Percentiles rank a stretch among this genome's conserved stretches.
phyloP scores from a whole-genome alignment of 2,113 vertebrate genomes.

The Xyliphius kryptos region DNA sequence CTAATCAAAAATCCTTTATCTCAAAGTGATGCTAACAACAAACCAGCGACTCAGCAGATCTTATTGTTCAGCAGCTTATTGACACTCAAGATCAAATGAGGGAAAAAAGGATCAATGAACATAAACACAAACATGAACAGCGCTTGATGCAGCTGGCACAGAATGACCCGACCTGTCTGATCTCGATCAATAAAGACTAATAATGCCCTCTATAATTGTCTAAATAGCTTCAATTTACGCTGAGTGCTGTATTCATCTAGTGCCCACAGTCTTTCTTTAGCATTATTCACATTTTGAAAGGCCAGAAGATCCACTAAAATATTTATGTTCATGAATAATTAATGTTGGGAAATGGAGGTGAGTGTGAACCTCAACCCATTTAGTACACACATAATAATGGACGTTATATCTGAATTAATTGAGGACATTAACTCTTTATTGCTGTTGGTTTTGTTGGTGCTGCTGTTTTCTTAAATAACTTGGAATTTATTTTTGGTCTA shows the following conservation, averaged over 20 bases:
- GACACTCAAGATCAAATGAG: neutral
- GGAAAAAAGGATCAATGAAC: too few species aligned
- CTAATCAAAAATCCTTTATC: conserved; percentile 6
- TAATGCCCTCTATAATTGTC: neutral
- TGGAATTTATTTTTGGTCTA: conserved; percentile 39
- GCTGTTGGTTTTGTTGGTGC: conserved; percentile 5
- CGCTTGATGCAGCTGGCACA: neutral
- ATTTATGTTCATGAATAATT: conserved; percentile 65
- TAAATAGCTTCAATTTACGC: neutral
- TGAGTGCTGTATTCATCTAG: neutral
- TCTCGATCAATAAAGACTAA: neutral
- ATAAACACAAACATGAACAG: neutral
- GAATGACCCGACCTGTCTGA: neutral
- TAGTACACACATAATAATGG: conserved; percentile 53
- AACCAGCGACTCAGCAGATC: neutral
- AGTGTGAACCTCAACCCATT: conserved; percentile 53
- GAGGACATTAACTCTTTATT: conserved; percentile 41
- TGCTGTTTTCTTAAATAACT: conserved; percentile 6
- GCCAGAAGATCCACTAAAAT: conserved; percentile 47
- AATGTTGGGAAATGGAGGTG: conserved; percentile 35
- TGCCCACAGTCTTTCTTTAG: neutral
- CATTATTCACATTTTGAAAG: conserved; percentile 17
- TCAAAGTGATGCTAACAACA: neutral
- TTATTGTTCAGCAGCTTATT: neutral
- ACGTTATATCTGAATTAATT: conserved; percentile 50